Conservation (phyloP, 2,113 vertebrate genomes). For the Leuciscus idus region DNA sequence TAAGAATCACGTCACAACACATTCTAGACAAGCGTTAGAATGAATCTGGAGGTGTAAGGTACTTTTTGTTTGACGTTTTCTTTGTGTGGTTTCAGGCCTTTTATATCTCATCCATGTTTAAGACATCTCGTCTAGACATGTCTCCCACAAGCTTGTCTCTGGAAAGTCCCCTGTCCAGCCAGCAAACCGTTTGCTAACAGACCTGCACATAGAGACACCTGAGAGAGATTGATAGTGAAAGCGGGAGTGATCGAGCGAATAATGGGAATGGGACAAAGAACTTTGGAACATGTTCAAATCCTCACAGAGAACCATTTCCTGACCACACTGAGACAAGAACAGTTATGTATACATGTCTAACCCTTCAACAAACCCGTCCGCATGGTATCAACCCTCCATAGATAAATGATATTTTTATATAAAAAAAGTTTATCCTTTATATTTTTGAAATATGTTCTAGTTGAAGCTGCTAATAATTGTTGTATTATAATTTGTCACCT, state of each 20-base stretch:
- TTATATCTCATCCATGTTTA: conserved; percentile 83
- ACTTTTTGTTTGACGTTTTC: conserved; percentile 31
- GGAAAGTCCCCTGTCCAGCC: conserved; percentile 79
- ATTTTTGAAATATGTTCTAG: conserved; percentile 66
- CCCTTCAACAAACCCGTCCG: conserved; percentile 48
- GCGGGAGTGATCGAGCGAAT: not conserved
- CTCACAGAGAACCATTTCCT: conserved; percentile 1
- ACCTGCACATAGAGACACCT: conserved; percentile 42
- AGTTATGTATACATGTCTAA: conserved; percentile 11
- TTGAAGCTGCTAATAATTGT: conserved; percentile 76
- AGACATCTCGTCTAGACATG: conserved; percentile 62
- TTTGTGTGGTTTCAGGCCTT: conserved; percentile 74
- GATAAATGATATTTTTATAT: conserved; percentile 61
- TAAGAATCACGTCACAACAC: conserved; percentile 61
- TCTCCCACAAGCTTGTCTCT: conserved; percentile 66
- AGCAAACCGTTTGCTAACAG: conserved; percentile 80
- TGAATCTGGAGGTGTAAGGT: not conserved
- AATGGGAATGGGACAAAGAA: conserved; percentile 22
- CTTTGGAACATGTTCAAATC: conserved; percentile 1
- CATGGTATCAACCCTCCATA: conserved; percentile 32
- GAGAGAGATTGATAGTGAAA: conserved; percentile 17
- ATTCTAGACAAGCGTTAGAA: not conserved
- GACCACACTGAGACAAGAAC: not conserved
- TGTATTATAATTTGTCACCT: conserved; percentile 20
- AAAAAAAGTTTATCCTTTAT: conserved; percentile 57